Evolutionary conservation across 2,888 invertebrate species (phyloP), one percentile per base, ranked within the genome.

Genomic region (Apodemia duryi): DNA sequence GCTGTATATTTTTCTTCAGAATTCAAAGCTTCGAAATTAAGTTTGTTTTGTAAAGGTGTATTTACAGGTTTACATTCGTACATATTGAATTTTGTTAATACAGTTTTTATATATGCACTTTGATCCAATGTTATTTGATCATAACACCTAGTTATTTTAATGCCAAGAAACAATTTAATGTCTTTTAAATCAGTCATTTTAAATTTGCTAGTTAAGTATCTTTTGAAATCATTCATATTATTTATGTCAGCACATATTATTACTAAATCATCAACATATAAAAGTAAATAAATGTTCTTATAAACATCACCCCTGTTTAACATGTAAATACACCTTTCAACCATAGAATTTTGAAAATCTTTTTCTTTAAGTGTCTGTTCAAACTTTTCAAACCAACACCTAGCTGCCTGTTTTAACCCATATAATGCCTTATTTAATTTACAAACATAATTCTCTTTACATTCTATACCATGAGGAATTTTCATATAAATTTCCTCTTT

Each of bases 351-450:
- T 65, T 66, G 64, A 67, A 72, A 73, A 66, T 70, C 69, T 66
- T 57, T 69, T 61, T 67, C 64, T 65, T 65, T 70, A 29, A 74
- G 62, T 21, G 64, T 21, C 54, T 65, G 65, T 29, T 73, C 72
- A 51, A 72, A 72, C 13, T 61, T 7, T 67, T 72, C 67, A 67
- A 68, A 73, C 71, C 72, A 74, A 49, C 70, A 70, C 10, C 73
- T 64, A 29, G 73, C 66, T 6, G 74, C 67, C 29, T 74, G 73
- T 54, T 74, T 74, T 13, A 73, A 57, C 0, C 72, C 74, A 62
- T 76, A 75, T 35, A 75, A 65, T 28, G 74, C 49, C 66, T 75
- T 74, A 65, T 75, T 73, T 67, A 72, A 64, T 70, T 75, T 77
- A 65, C n/a, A n/a, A n/a, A n/a, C n/a, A n/a, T n/a, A n/a, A n/a